A percentile compares a stretch with the other conserved stretches of the same genome.
phyloP scores from a whole-genome alignment of 2,888 invertebrate species.

The Epinotia demarniana region DNA sequence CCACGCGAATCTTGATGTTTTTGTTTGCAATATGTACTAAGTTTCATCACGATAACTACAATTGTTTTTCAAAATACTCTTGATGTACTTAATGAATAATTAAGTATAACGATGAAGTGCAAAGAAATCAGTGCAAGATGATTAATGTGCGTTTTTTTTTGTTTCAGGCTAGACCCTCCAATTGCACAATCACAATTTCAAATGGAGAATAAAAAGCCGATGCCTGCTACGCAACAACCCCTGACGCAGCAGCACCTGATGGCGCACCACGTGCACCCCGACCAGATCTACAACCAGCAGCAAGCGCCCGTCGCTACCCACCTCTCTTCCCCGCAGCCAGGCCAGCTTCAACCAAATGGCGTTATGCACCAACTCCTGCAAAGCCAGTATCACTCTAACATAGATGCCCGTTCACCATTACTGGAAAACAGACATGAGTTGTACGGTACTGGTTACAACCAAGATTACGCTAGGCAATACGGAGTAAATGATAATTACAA shows the following conservation, averaged over 20 bases:
- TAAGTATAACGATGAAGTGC: background rate
- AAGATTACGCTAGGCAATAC: constrained; percentile 82
- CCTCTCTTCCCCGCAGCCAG: constrained; percentile 69
- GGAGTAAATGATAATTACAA: constrained; percentile 84
- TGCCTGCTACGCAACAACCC: constrained; percentile 84
- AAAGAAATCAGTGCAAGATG: background rate
- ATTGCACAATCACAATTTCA: constrained; percentile 84
- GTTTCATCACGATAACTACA: background rate
- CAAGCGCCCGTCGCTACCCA: constrained; percentile 74
- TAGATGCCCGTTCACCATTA: constrained; percentile 80
- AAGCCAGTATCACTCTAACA: constrained; percentile 78
- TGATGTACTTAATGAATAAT: background rate
- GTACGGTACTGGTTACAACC: constrained; percentile 83
- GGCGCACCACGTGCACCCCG: constrained; percentile 81
- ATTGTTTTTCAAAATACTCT: background rate
- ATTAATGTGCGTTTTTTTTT: constrained; percentile 52
- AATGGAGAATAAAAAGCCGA: constrained; percentile 87
- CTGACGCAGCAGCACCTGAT: constrained; percentile 77
- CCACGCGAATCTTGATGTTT: constrained; percentile 53
- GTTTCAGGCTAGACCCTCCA: constrained; percentile 89
- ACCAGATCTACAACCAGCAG: constrained; percentile 80
- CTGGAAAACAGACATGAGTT: constrained; percentile 84
- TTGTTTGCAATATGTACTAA: constrained; percentile 16
- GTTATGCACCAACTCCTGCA: constrained; percentile 83
- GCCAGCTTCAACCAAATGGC: constrained; percentile 81